Base-by-base conservation (phyloP, 2,113 vertebrate species). In the Heloderma charlesbogerti region DNA sequence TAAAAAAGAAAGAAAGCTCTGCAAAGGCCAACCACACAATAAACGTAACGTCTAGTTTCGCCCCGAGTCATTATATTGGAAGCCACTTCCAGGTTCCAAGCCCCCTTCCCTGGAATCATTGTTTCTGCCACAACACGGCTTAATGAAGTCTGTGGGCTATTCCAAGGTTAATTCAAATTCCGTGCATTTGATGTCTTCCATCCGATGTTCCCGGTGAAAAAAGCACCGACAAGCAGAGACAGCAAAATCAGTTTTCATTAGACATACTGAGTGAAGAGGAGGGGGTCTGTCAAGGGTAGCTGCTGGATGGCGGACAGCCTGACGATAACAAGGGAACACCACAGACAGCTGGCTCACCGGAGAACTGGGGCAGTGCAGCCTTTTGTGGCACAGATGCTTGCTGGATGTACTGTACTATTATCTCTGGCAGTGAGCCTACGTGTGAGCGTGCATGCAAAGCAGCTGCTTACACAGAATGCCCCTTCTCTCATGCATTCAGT, bases 151-250 rank as follows among this genome's bases (percentile, higher is more conserved):
- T 45, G 20, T 63, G 54, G 88, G 71, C 31, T 34, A 43, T 29
- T 37, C 29, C 37, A 77, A 75, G 37, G 37, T 75, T 45, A 75
- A 89, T 89, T 77, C 37, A 89, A 34, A 77, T 83, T 75, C 81
- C 77, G 57, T 45, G 78, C 27, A 48, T 78, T 16, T 78, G 82
- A 77, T n/a, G 22, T 8, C 5, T 48, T 84, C 20, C 15, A 16
- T 51, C 72, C 34, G 12, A 37, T n/a, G 15, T 67, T 75, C 34
- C 72, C 43, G 18, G 3, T 12, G 13, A 6, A 15, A 48, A 67
- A 43, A 18, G 31, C 60, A 69, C 25, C 22, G 20, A 48, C 40
- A 88, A 67, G 57, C 20, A 48, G 43, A 87, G 34, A 27, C 37
- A 13, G 9, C 22, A 3, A 51, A n/a, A 80, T 45, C 34, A 45